phyloP scores from a whole-genome alignment of 2,797 vertebrate genomes.

The Sciaenops ocellatus region DNA sequence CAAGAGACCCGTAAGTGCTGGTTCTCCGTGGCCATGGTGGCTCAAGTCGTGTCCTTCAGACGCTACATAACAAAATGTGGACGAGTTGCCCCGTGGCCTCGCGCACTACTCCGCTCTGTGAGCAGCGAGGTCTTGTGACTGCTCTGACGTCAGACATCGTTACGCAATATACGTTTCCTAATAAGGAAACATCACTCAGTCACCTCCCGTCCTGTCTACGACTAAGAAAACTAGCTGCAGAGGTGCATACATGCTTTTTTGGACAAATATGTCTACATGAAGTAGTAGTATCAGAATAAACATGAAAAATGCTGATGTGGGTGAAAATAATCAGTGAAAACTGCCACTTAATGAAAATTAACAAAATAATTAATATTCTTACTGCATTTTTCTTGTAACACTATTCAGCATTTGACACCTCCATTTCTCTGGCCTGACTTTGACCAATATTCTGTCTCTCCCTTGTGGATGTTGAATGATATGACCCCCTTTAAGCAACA shows the following conservation, averaged over 20 bases:
- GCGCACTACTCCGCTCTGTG: not conserved
- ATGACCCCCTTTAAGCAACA: not conserved
- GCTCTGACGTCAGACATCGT: constrained; percentile 79
- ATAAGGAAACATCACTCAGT: constrained; percentile 60
- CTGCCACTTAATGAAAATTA: not conserved
- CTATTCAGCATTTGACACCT: not conserved
- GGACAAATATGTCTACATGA: not conserved
- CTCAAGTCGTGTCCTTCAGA: constrained; percentile 3
- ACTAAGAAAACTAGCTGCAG: not conserved
- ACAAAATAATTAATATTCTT: not conserved
- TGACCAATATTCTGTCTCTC: constrained; percentile 46
- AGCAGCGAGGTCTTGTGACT: constrained; percentile 80
- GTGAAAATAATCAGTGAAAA: not conserved
- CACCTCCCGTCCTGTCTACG: not conserved
- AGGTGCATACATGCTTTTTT: not conserved
- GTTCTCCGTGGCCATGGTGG: constrained; percentile 62
- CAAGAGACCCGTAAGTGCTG: not conserved
- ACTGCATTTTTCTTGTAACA: too few relatives aligned
- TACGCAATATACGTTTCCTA: constrained; percentile 79
- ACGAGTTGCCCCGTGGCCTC: constrained; percentile 26
- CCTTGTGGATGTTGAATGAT: constrained; percentile 45
- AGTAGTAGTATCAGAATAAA: too few relatives aligned
- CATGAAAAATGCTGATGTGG: too few relatives aligned
- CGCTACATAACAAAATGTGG: constrained; percentile 38
- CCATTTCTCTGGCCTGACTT: not conserved